phyloP scores from a whole-genome alignment of 2,113 vertebrate species.

The Ovibos moschatus region DNA sequence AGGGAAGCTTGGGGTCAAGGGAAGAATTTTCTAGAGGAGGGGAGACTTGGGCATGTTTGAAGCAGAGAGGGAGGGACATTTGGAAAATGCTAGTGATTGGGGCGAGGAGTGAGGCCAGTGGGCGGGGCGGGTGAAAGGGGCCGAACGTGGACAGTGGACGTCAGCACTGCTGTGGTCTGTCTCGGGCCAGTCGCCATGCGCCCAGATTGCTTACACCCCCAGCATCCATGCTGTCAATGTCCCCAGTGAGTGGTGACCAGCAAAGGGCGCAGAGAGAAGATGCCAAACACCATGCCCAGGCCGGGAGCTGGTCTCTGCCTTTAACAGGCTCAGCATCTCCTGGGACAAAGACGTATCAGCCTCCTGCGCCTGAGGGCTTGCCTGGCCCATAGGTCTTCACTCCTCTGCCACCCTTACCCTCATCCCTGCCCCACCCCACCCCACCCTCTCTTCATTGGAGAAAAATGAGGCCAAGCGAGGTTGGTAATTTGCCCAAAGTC shows the following conservation, averaged over 20 bases:
- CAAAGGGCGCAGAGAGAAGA: too few relatives aligned
- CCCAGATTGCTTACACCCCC: too few relatives aligned
- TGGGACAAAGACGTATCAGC: background rate
- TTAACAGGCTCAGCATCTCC: background rate
- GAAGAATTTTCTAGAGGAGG: conserved; percentile 7
- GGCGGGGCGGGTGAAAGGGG: background rate
- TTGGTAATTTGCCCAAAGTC: background rate
- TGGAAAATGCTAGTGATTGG: background rate
- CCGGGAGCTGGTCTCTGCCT: background rate
- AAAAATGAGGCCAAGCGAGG: background rate
- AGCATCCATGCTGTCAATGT: background rate
- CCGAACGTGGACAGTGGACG: accelerated
- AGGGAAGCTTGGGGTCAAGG: conserved; percentile 1
- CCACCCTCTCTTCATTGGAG: background rate
- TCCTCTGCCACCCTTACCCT: background rate
- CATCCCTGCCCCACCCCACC: background rate
- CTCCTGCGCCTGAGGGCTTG: background rate
- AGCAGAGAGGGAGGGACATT: background rate
- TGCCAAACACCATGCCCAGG: background rate
- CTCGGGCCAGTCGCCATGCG: background rate
- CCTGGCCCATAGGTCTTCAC: background rate
- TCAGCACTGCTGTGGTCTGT: background rate
- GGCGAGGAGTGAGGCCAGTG: background rate
- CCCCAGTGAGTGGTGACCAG: accelerated
- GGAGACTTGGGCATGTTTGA: background rate